Base-by-base conservation (phyloP, 2,888 invertebrate species). In the Cabera pusaria region DNA sequence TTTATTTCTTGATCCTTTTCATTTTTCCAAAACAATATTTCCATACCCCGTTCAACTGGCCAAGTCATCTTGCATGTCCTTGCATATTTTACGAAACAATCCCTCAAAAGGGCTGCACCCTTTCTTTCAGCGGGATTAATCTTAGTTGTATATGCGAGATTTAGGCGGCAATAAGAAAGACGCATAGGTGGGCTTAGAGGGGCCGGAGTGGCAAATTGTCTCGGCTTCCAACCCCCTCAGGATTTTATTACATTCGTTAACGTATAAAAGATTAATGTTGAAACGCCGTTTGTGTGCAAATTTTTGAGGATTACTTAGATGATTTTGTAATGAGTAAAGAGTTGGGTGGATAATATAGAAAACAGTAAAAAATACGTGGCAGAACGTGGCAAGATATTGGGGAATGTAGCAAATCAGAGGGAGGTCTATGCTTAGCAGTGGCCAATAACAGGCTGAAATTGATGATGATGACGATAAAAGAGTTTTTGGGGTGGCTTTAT, bases 141-240 rank as follows among this genome's bases (percentile, higher is more conserved):
- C 85, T 86, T 77, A 81, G 83, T 85, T 88, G 87, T 87, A 86
- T 86, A 84, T 87, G 84, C 76, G 80, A 86, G 86, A 86, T 87
- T 85, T 84, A 84, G 84, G 70, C 75, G 75, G 81, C 85, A 79
- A 83, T 87, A 88, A 88, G 87, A 86, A 87, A 87, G 88, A 88
- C 72, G 72, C 79, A 88, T 87, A 85, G 87, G 86, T 86, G 78
- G 82, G 86, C 85, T 86, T 85, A 87, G 58, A 72, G 76, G 83
- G 77, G 80, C 63, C 70, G 61, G 71, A 67, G 64, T 64, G 75
- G 83, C 85, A 84, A 88, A 89, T 86, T 87, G 87, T 88, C 87
- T 87, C 80, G 80, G 81, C 82, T 83, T 80, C 80, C 69, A 68
- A 68, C 75, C 74, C 74, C 74, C 64, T 64, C 70, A 71, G 72